phyloP scores from a whole-genome alignment of 1,140 invertebrate genomes.

The Neuroterus valhalla region DNA sequence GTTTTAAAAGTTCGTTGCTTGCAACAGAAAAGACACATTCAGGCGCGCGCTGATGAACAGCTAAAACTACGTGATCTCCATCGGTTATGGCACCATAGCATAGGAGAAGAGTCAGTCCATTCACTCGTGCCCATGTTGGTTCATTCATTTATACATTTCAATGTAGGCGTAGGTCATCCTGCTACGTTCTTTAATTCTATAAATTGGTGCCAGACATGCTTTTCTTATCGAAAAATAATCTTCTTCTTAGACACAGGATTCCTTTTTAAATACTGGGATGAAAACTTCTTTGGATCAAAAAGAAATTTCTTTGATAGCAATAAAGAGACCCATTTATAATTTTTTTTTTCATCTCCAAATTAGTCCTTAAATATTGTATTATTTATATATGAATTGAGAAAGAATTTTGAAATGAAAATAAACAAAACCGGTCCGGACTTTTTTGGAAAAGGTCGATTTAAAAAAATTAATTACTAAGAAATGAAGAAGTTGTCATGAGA shows the following conservation, averaged over 20 bases:
- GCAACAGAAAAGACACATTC: slow-evolving; percentile 39
- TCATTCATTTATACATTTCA: slow-evolving; percentile 49
- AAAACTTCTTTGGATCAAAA: background rate
- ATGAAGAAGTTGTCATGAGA: too few relatives aligned
- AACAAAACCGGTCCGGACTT: too few relatives aligned
- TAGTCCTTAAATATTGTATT: too few relatives aligned
- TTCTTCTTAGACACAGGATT: slow-evolving; percentile 20
- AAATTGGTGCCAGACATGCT: background rate
- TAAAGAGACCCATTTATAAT: too few relatives aligned
- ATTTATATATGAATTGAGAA: too few relatives aligned
- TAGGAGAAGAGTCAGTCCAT: slow-evolving; percentile 42
- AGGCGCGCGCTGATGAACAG: slow-evolving; percentile 41
- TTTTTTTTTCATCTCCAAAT: too few relatives aligned
- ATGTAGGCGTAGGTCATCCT: slow-evolving; percentile 24
- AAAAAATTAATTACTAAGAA: too few relatives aligned
- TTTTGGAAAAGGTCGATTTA: too few relatives aligned
- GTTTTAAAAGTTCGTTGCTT: slow-evolving; percentile 41
- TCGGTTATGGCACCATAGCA: slow-evolving; percentile 48
- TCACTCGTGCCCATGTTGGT: slow-evolving; percentile 47
- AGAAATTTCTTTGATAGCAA: too few relatives aligned
- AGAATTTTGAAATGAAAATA: too few relatives aligned
- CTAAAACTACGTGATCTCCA: slow-evolving; percentile 61
- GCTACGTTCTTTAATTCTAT: slow-evolving; percentile 6
- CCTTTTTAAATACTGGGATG: background rate
- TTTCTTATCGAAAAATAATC: background rate